These are phyloP conservation scores for Saccopteryx leptura DNA, from an alignment of 2,113 vertebrate genomes.

Conservation along the genomic window DNA sequence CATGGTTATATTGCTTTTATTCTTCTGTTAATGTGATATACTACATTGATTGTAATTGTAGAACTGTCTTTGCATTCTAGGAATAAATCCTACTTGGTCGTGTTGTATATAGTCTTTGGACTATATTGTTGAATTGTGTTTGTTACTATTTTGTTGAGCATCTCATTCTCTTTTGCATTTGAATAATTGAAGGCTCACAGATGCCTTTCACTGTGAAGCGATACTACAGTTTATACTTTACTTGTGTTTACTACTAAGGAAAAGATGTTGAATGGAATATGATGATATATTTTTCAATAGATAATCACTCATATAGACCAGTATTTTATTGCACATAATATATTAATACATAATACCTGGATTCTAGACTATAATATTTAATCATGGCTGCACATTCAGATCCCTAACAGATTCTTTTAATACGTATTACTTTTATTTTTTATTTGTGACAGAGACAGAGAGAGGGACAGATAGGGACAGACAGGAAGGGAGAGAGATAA, in stretches of 20 bases:
- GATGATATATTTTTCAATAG: not conserved
- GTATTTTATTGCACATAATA: not conserved
- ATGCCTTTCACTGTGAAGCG: not conserved
- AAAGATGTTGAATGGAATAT: not conserved
- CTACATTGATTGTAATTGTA: not conserved
- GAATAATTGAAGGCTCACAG: not conserved
- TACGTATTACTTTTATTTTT: too few species aligned
- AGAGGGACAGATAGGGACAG: too few species aligned
- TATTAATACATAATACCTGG: not conserved
- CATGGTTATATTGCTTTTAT: not conserved
- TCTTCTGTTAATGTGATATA: not conserved
- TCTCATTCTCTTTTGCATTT: conserved; percentile 29
- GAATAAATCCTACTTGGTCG: not conserved
- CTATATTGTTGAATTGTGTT: not conserved
- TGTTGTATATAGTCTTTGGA: not conserved
- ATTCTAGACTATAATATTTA: not conserved
- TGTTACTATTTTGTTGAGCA: not conserved
- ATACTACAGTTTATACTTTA: not conserved
- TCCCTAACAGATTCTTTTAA: not conserved
- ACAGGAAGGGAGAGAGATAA: too few species aligned
- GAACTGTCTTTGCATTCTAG: not conserved
- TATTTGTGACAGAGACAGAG: too few species aligned
- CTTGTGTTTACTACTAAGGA: not conserved
- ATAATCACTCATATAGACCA: not conserved
- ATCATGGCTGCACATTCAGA: not conserved